Percentiles rank a stretch among this genome's conserved stretches.
Conservation (phyloP, 2,888 invertebrate genomes). For the Panorpa germanica region DNA sequence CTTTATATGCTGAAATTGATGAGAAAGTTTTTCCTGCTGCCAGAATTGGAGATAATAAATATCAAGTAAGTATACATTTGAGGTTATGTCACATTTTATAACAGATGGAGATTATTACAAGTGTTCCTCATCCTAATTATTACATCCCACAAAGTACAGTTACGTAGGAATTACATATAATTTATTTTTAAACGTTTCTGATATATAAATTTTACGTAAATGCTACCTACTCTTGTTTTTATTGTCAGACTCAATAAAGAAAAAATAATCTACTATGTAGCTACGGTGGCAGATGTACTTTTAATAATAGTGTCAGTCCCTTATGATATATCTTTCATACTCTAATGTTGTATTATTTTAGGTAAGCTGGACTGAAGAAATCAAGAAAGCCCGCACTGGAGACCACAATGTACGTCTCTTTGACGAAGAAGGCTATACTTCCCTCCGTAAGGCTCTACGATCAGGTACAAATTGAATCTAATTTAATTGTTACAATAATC, state of each 20-base stretch:
- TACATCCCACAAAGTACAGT: too few species aligned
- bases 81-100: too few species aligned
- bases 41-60: slow-evolving; percentile 54
- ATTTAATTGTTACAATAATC: too few species aligned
- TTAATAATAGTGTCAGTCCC: too few species aligned
- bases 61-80: slow-evolving; percentile 46
- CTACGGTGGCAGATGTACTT: too few species aligned
- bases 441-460: slow-evolving; percentile 63
- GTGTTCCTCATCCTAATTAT: slow-evolving; percentile 8
- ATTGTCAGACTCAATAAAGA: too few species aligned
- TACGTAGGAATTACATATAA: too few species aligned
- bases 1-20: slow-evolving; percentile 76
- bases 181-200: too few species aligned
- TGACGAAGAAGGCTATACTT: slow-evolving; percentile 84
- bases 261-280: too few species aligned
- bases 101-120: slow-evolving; percentile 5
- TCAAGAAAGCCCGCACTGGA: slow-evolving; percentile 63
- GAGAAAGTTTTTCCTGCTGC: slow-evolving; percentile 75
- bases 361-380: slow-evolving; percentile 90
- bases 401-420: slow-evolving; percentile 62
- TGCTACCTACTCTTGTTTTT: too few species aligned
- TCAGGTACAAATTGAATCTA: too few species aligned
- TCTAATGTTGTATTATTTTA: slow-evolving; percentile 20
- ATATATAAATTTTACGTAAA: too few species aligned
- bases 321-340: background rate